Percentiles rank a stretch among this genome's conserved stretches.
These are phyloP conservation scores for Drosophila lutescens DNA, from an alignment of 2,888 invertebrate species.

Conservation along the genomic window DNA sequence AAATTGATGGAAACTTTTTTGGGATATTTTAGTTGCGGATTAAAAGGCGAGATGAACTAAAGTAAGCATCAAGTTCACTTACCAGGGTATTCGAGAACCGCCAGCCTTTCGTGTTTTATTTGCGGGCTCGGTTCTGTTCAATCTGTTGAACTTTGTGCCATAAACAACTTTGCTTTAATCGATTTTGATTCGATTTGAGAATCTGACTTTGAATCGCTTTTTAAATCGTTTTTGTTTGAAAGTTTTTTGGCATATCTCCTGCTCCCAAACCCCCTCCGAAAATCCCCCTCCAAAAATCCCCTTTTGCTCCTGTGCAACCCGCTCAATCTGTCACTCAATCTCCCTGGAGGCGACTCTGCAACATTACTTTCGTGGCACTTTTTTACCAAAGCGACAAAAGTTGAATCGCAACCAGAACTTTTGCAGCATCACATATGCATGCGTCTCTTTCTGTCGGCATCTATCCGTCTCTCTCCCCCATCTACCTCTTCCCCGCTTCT, in stretches of 20 bases:
- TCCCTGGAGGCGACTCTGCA: constrained; percentile 63
- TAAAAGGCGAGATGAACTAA: neutral
- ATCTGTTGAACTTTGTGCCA: constrained; percentile 46
- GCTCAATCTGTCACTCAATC: constrained; percentile 72
- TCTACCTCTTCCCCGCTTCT: neutral
- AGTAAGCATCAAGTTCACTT: neutral
- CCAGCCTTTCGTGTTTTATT: neutral
- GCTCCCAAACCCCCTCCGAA: neutral
- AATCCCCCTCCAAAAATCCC: neutral
- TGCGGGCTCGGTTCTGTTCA: constrained; percentile 10
- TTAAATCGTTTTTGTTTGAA: constrained; percentile 74
- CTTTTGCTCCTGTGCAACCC: constrained; percentile 18
- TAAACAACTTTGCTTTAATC: constrained; percentile 49
- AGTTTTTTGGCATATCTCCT: constrained; percentile 52
- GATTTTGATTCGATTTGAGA: constrained; percentile 69
- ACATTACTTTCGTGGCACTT: constrained; percentile 71
- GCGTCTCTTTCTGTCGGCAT: constrained; percentile 1
- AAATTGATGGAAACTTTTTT: neutral
- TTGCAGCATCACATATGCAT: constrained; percentile 33
- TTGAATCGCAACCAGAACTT: constrained; percentile 68
- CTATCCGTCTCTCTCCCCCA: neutral
- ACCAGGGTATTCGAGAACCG: neutral
- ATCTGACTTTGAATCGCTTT: constrained; percentile 72
- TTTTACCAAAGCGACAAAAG: constrained; percentile 68
- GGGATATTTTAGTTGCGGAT: constrained; percentile 4